Percentiles rank a stretch among this genome's conserved stretches.
phyloP scores from a whole-genome alignment of 2,113 vertebrate species.

The Bolborhynchus lineola region DNA sequence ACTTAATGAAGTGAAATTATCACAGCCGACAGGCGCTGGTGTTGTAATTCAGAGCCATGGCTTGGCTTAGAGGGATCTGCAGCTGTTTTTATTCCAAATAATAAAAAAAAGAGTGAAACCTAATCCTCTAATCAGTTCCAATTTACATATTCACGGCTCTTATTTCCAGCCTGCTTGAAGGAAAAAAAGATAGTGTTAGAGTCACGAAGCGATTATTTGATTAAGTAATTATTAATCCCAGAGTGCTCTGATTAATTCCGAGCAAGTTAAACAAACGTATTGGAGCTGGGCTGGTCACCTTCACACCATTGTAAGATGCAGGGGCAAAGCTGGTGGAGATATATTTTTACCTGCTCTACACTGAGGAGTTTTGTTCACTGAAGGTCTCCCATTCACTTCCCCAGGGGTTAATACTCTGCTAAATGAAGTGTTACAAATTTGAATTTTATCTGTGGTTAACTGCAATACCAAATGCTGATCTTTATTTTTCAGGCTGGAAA shows the following conservation, averaged over 20 bases:
- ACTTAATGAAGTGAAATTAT: conserved; percentile 97
- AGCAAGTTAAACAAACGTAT: conserved; percentile 74
- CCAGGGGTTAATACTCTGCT: conserved; percentile 70
- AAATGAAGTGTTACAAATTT: conserved; percentile 76
- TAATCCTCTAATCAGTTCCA: conserved; percentile 89
- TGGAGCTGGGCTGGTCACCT: conserved; percentile 51
- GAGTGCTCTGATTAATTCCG: conserved; percentile 75
- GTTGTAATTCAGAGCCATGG: conserved; percentile 79
- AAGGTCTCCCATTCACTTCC: conserved; percentile 62
- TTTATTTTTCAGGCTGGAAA: conserved; percentile 44
- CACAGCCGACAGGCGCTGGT: conserved; percentile 86
- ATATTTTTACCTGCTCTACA: conserved; percentile 61
- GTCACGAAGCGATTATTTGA: conserved; percentile 81
- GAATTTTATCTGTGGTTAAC: conserved; percentile 74
- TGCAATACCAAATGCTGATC: conserved; percentile 69
- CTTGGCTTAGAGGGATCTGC: conserved; percentile 77
- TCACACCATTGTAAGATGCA: conserved; percentile 22
- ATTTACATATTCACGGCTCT: conserved; percentile 87
- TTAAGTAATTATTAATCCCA: conserved; percentile 86
- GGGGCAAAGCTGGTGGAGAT: background rate
- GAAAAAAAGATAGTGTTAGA: conserved; percentile 74
- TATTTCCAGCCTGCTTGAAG: conserved; percentile 74
- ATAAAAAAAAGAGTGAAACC: conserved; percentile 79
- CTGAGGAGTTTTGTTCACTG: conserved; percentile 67
- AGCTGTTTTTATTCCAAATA: conserved; percentile 90